Evolutionary conservation across 2,797 vertebrate species (phyloP).

Genomic region (Ceryle rudis): DNA sequence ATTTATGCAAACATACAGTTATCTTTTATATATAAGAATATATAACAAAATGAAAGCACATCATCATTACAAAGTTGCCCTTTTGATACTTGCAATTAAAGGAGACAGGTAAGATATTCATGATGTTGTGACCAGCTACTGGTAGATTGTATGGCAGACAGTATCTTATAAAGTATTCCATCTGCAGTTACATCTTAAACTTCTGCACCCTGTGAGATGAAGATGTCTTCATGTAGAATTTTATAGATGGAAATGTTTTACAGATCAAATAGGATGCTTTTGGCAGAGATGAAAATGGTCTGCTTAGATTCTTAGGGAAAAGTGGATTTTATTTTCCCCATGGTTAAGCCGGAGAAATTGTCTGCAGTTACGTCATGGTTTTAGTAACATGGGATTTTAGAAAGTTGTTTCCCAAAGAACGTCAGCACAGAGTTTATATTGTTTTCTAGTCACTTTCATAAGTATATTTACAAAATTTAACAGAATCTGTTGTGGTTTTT

Average conservation of each 20-base stretch:
- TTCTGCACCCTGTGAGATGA: no score
- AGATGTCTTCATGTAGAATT: no score
- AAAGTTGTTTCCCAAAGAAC: background rate
- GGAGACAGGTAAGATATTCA: background rate
- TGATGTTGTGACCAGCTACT: background rate
- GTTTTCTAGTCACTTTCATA: background rate
- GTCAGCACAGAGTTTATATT: background rate
- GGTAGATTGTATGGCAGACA: background rate
- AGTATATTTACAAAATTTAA: background rate
- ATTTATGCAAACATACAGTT: background rate
- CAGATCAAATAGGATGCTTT: background rate
- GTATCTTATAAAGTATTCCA: background rate
- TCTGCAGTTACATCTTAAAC: background rate
- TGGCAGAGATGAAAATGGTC: background rate
- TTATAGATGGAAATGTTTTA: background rate
- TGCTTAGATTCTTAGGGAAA: background rate
- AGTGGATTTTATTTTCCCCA: no score
- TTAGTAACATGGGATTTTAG: background rate
- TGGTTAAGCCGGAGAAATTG: no score
- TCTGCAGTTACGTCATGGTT: background rate
- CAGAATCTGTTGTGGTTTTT: background rate
- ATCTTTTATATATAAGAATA: background rate
- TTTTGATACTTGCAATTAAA: background rate
- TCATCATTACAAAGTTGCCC: background rate
- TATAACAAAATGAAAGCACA: background rate